Base-by-base conservation (phyloP, 2,888 invertebrate genomes). In the Aporophyla lueneburgensis region DNA sequence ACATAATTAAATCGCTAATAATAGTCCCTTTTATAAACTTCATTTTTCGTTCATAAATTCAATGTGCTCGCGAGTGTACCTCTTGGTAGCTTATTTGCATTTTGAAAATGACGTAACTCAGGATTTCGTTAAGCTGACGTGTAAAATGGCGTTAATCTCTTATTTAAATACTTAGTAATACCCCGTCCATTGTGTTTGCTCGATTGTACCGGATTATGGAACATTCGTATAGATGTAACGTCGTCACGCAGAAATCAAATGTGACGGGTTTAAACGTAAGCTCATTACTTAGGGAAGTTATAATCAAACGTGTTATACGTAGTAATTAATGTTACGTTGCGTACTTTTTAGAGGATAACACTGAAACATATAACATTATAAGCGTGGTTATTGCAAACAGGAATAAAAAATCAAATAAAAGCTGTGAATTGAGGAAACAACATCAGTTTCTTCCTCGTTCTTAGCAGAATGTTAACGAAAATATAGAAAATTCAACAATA, bases 71-170 rank as follows among this genome's bases (percentile, higher is more conserved):
- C 59, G 54, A 73, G 53, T 53, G 71, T 86, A 65, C 72, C 80
- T 86, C 84, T 83, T 84, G 87, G 88, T 88, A 85, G 85, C 89
- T 88, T 91, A 91, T 92, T 93, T 92, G 91, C 89, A 89, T 90
- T 89, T 86, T 74, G 89, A 89, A 89, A 91, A 89, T 91, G 91
- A 91, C 87, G 90, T 93, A 90, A 91, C 91, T 91, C 89, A 90
- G 91, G 91, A 90, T 92, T 90, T 88, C 78, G 84, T 84, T 92
- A 94, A 95, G 93, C 94, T 89, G 95, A 94, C 95, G 87, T 90
- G 90, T 93, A 93, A 94, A 93, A 93, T 92, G 93, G 88, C 92
- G 89, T 89, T 94, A 93, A 94, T 93, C 93, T 93, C 87, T 91
- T 94, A 93, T 93, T 91, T 93, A 94, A 94, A 94, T 91, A 92